These are phyloP conservation scores for Eustalomyia histrio DNA, from an alignment of 2,888 invertebrate species.

Conservation along the genomic window DNA sequence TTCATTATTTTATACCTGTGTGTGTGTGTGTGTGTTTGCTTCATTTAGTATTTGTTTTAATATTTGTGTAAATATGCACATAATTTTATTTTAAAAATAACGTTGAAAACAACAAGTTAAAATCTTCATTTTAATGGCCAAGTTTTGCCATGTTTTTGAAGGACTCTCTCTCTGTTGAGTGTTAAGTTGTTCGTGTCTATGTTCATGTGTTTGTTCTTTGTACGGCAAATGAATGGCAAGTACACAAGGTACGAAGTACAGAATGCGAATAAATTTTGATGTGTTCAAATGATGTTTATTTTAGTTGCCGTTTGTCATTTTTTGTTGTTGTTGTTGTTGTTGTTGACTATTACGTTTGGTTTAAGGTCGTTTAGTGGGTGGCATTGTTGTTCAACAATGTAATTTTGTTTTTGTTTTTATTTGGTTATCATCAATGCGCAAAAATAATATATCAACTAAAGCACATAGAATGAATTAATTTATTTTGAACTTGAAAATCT, in stretches of 20 bases:
- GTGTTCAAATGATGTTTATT: not conserved
- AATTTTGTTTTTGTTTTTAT: constrained; percentile 11
- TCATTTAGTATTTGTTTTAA: not conserved
- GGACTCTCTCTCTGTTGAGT: constrained; percentile 50
- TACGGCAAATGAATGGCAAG: not conserved
- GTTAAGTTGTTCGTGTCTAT: constrained; percentile 39
- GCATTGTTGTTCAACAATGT: constrained; percentile 19
- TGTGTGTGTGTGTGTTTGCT: constrained; percentile 2
- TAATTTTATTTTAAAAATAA: constrained; percentile 3
- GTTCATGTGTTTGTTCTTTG: not conserved
- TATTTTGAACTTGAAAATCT: constrained; percentile 60
- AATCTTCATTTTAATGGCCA: constrained; percentile 51
- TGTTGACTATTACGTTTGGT: constrained; percentile 13
- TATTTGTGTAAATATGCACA: constrained; percentile 6
- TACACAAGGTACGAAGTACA: not conserved
- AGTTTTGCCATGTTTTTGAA: constrained; percentile 47
- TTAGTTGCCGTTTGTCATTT: not conserved
- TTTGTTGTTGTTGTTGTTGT: too few species aligned
- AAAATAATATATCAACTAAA: constrained; percentile 4
- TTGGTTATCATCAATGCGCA: constrained; percentile 21
- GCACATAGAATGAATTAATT: constrained; percentile 48
- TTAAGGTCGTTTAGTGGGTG: constrained; percentile 45
- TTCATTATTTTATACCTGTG: constrained; percentile 7
- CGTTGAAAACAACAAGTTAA: constrained; percentile 5
- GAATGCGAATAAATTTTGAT: constrained; percentile 25